A percentile compares a stretch with the other conserved stretches of the same genome.
These are phyloP conservation scores for Callaeas wilsoni DNA, from an alignment of 2,113 vertebrate genomes.

Conservation along the genomic window DNA sequence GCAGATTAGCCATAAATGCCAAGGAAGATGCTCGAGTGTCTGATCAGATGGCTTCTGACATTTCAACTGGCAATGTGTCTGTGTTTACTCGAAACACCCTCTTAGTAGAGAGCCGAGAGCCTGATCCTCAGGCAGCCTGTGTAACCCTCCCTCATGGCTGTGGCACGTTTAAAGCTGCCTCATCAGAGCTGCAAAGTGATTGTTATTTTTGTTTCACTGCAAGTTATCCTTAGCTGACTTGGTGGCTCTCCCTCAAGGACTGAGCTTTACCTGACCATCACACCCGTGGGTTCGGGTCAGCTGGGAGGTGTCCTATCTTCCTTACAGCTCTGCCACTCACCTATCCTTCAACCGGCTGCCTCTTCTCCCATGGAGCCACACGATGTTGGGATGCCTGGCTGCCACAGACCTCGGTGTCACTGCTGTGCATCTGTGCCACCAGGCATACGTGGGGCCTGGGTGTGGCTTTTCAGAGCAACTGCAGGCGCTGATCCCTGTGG, in stretches of 20 bases:
- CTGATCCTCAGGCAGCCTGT: background rate
- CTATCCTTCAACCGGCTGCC: background rate
- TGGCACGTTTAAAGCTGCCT: fast-evolving
- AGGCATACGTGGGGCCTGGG: fast-evolving
- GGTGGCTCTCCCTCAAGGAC: background rate
- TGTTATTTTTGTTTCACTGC: background rate
- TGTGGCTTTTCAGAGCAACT: background rate
- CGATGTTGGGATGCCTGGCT: fast-evolving
- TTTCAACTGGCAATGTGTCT: background rate
- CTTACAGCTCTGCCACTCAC: background rate
- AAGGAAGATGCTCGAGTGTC: background rate
- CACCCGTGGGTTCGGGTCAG: fast-evolving
- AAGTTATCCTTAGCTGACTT: background rate
- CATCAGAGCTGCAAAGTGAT: background rate
- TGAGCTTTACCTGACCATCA: fast-evolving
- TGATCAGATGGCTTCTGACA: background rate
- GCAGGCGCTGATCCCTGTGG: background rate
- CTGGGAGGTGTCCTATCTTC: background rate
- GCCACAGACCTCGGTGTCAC: background rate
- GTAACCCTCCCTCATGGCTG: fast-evolving
- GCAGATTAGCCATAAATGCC: background rate
- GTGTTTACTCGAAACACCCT: background rate
- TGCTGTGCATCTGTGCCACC: background rate
- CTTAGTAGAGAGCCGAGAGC: background rate
- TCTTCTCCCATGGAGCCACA: too few relatives aligned